Percentiles rank a stretch among this genome's conserved stretches.
Evolutionary conservation across 35 echinoderm and acorn worm species (phyloP).

Genomic region (Strongylocentrotus purpuratus): DNA sequence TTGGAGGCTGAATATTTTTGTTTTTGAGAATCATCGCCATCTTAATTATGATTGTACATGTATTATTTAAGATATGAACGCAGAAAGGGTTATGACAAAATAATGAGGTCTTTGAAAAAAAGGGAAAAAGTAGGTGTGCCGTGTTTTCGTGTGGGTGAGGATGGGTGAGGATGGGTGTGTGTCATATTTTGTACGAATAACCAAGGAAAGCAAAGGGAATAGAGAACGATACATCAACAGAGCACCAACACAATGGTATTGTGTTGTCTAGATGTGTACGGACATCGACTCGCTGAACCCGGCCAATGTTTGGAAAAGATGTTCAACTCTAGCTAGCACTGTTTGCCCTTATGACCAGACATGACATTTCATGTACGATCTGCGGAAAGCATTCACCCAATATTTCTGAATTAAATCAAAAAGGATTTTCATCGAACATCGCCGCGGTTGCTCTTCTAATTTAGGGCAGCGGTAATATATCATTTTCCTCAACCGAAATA

Average conservation of each 20-base stretch:
- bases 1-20: too few relatives aligned
- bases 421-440: not conserved
- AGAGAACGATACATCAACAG: too few relatives aligned
- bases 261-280: not conserved
- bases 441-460: conserved; percentile 18
- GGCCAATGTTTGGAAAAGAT: not conserved
- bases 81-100: too few relatives aligned
- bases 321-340: not conserved
- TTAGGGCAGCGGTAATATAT: conserved; percentile 36
- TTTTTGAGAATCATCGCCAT: too few relatives aligned
- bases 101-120: too few relatives aligned
- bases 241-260: not conserved
- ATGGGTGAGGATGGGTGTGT: too few relatives aligned
- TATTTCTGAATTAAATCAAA: conserved; percentile 46
- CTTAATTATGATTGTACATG: too few relatives aligned
- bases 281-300: not conserved
- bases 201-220: too few relatives aligned
- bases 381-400: conserved; percentile 35
- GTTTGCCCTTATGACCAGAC: conserved; percentile 21
- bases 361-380: conserved; percentile 29
- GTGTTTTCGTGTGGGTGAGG: too few relatives aligned
- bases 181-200: too few relatives aligned
- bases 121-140: too few relatives aligned
- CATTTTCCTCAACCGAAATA: conserved; percentile 21
- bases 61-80: too few relatives aligned